Evolutionary conservation across 92 coral and sea anemone genomes (phyloP).

Genomic region (Siderastrea siderea): DNA sequence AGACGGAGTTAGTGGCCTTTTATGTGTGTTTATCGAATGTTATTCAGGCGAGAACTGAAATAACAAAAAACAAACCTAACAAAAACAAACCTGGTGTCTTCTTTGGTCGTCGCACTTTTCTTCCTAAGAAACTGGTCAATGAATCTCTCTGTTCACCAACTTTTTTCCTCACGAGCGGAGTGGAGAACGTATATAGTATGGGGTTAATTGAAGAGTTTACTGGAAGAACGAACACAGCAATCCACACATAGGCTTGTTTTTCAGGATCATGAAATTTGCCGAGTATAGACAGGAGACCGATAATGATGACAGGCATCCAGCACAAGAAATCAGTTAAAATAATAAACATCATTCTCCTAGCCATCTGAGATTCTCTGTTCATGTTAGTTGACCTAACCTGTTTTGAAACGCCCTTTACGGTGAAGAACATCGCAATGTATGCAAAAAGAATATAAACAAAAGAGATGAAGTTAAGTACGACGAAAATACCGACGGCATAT

Average conservation of each 20-base stretch:
- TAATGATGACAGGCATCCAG: slow-evolving; percentile 88
- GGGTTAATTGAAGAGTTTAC: slow-evolving; percentile 85
- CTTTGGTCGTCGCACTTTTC: background rate
- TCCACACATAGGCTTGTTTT: slow-evolving; percentile 81
- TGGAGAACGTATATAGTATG: slow-evolving; percentile 76
- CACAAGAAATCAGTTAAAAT: slow-evolving; percentile 81
- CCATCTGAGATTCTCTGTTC: slow-evolving; percentile 79
- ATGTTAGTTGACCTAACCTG: slow-evolving; percentile 74
- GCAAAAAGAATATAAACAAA: slow-evolving; percentile 72
- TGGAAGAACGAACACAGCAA: slow-evolving; percentile 85
- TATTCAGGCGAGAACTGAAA: background rate
- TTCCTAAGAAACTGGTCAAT: background rate
- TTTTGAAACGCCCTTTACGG: slow-evolving; percentile 47
- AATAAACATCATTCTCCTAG: slow-evolving; percentile 75
- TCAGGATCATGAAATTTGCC: slow-evolving; percentile 78
- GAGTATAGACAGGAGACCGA: slow-evolving; percentile 66
- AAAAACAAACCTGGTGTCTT: background rate
- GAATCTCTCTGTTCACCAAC: background rate
- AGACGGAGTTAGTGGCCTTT: too few species aligned
- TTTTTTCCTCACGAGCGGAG: slow-evolving; percentile 42
- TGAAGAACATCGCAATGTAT: slow-evolving; percentile 60
- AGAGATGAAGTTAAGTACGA: slow-evolving; percentile 62
- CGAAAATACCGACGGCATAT: slow-evolving; percentile 70
- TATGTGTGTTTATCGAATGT: too few species aligned
- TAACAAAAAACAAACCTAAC: background rate